phyloP scores from a whole-genome alignment of 2,113 vertebrate species.

The Cisticola juncidis region DNA sequence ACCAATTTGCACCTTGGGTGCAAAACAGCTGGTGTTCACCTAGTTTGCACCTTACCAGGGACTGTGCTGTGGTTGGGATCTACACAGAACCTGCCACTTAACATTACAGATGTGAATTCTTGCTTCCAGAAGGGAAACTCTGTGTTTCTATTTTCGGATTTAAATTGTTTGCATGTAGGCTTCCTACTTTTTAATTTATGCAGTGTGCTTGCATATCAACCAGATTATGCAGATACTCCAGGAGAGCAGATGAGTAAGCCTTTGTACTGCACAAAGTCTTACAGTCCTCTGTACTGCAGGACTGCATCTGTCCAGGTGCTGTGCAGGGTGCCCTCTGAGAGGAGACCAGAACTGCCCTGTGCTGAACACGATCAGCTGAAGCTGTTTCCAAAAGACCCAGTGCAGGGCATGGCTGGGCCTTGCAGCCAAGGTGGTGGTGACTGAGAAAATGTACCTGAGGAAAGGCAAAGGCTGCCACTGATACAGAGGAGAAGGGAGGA shows the following conservation, averaged over 20 bases:
- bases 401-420: accelerated
- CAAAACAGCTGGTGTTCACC: not conserved
- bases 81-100: not conserved
- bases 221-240: not conserved
- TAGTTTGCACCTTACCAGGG: not conserved
- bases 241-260: not conserved
- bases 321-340: not conserved
- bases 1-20: not conserved
- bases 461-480: not conserved
- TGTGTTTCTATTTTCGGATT: not conserved
- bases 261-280: not conserved
- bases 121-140: not conserved
- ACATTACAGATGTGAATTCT: not conserved
- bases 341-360: accelerated
- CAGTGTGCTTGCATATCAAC: not conserved
- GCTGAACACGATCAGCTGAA: not conserved
- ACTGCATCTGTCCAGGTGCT: not conserved
- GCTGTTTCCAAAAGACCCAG: not conserved
- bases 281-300: not conserved
- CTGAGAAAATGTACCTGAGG: not conserved
- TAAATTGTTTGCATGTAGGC: not conserved
- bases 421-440: too few relatives aligned
- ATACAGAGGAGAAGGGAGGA: not conserved
- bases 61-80: not conserved
- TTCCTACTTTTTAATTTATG: not conserved